phyloP scores from a whole-genome alignment of 2,113 vertebrate genomes.

The Coptodon rendalli region DNA sequence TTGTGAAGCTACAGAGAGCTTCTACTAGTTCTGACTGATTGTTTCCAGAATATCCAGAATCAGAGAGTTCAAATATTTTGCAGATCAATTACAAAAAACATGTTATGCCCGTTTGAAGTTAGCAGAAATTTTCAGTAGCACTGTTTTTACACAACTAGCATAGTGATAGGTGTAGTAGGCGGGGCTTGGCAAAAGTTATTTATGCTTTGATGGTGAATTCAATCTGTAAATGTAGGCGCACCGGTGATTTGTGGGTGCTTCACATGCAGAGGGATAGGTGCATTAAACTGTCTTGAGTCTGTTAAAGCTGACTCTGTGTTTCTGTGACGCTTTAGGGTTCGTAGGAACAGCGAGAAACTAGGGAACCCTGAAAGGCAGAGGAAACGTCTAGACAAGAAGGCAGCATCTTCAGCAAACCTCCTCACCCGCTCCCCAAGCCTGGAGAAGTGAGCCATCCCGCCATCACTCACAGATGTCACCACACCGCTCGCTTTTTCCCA shows the following conservation, averaged over 20 bases:
- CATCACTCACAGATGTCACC: slow-evolving; percentile 12
- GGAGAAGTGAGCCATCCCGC: slow-evolving; percentile 72
- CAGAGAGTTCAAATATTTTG: background rate
- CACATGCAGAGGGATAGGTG: background rate
- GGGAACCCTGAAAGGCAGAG: slow-evolving; percentile 63
- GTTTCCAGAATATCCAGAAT: background rate
- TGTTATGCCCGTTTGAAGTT: background rate
- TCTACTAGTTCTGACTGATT: background rate
- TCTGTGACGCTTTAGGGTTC: slow-evolving; percentile 56
- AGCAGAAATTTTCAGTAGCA: background rate
- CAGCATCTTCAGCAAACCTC: slow-evolving; percentile 80
- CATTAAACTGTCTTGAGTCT: background rate
- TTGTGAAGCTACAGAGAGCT: background rate
- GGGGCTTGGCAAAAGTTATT: background rate
- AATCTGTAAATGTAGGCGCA: background rate
- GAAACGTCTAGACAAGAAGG: slow-evolving; percentile 81
- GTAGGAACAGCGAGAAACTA: slow-evolving; percentile 80
- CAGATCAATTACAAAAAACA: background rate
- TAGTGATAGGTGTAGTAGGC: background rate
- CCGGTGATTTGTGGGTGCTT: background rate
- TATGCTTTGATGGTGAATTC: background rate
- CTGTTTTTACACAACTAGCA: background rate
- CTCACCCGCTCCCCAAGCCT: slow-evolving; percentile 76
- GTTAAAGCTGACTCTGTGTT: background rate
- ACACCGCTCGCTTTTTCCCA: slow-evolving; percentile 4